Conservation (phyloP, 2,888 invertebrate genomes). For the Drosophila kanekoi region DNA sequence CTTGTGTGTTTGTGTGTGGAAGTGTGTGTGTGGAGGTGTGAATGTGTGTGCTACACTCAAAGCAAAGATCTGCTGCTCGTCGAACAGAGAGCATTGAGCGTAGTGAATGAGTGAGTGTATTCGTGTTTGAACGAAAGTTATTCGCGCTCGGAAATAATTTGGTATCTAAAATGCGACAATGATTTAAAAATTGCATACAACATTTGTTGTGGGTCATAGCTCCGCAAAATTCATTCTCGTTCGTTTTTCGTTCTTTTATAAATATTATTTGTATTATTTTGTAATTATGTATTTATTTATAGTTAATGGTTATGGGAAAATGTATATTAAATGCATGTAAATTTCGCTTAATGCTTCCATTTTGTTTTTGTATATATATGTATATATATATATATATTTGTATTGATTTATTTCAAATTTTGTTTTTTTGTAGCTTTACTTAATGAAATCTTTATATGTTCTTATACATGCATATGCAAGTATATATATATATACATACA, state of each 20-base stretch:
- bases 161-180: constrained; percentile 71
- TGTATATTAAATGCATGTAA: constrained; percentile 77
- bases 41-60: constrained; percentile 18
- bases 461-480: constrained; percentile 27
- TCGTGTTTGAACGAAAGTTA: constrained; percentile 35
- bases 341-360: constrained; percentile 60
- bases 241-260: constrained; percentile 12
- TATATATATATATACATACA: constrained; percentile 25
- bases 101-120: constrained; percentile 10
- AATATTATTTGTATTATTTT: constrained; percentile 37
- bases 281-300: constrained; percentile 39
- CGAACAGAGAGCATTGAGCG: constrained; percentile 15
- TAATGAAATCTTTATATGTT: constrained; percentile 49
- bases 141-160: constrained; percentile 40
- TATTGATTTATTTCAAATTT: constrained; percentile 31
- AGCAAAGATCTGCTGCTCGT: constrained; percentile 1
- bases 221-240: constrained; percentile 14
- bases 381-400: constrained; percentile 50
- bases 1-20: constrained; percentile 11
- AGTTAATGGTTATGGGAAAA: constrained; percentile 73
- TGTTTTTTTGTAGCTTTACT: constrained; percentile 27
- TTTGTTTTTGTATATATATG: constrained; percentile 34
- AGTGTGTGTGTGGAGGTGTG: constrained; percentile 11
- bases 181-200: constrained; percentile 71
- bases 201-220: constrained; percentile 47